These are phyloP conservation scores for Gavialis gangeticus DNA, from an alignment of 2,113 vertebrate genomes.

Conservation along the genomic window DNA sequence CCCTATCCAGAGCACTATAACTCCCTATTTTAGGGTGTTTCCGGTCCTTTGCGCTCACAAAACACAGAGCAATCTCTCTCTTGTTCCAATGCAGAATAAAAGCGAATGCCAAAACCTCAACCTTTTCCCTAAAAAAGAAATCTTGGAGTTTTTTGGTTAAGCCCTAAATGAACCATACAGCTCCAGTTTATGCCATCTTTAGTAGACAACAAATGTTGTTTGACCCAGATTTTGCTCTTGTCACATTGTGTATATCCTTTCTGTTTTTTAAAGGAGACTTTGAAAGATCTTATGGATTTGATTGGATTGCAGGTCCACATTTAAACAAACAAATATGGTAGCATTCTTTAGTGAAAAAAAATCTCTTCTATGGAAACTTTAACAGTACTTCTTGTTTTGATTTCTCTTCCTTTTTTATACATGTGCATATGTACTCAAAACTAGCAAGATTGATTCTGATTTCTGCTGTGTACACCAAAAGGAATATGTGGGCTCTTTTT, in stretches of 20 bases:
- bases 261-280: too few species aligned
- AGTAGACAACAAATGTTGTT: neutral
- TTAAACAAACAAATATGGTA: neutral
- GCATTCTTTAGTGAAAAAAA: neutral
- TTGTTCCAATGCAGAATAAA: neutral
- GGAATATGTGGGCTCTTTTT: neutral
- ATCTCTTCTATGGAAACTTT: too few species aligned
- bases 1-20: neutral
- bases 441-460: too few species aligned
- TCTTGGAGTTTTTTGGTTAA: neutral
- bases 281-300: neutral
- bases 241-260: accelerated
- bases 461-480: too few species aligned
- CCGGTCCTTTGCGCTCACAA: neutral
- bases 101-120: neutral
- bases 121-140: neutral
- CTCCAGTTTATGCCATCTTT: neutral
- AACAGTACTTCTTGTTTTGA: neutral
- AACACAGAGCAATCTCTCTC: neutral
- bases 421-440: neutral
- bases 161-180: accelerated
- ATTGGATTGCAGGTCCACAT: neutral
- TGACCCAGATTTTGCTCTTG: neutral
- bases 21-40: neutral
- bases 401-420: neutral